Evolutionary conservation across 2,113 vertebrate genomes (phyloP), one percentile per base, ranked within the genome.

Genomic region (Todiramphus chloris): DNA sequence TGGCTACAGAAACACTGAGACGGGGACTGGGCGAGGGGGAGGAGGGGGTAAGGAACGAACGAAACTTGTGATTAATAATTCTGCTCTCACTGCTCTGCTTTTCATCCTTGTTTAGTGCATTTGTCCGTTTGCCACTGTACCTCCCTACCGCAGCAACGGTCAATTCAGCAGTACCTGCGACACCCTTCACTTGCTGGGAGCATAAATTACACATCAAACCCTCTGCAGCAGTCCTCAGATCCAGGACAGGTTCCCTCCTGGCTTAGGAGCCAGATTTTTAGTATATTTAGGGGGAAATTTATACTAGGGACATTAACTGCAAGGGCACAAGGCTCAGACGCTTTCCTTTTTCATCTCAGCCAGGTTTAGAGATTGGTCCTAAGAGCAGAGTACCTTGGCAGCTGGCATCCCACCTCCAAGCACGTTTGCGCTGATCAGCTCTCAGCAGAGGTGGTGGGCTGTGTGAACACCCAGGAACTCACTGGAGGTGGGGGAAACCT

Each of bases 211-310:
- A 67, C 0, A 9, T 51, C 69, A 89, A 89, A 90, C 56, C 39
- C 64, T 83, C 69, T 76, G 82, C 89, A 79, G 90, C 86, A 93
- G 33, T 10, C 62, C 48, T 37, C 76, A 64, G 55, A 31, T 35
- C 68, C 46, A 83, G 92, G 64, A 87, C 35, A 78, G 50, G 51
- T 51, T 24, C 81, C 24, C 37, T 87, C 23, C 11, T 3, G 13
- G 39, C 70, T 87, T 76, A 69, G 10, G 44, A 96, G 80, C 46
- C 82, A 93, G 35, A 79, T 46, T 89, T 89, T 87, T 72, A 79
- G 83, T n/a, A 37, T 24, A 83, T 73, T 88, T 87, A 78, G 60
- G 46, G 37, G 80, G 39, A 95, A 93, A 92, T 80, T 85, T 83
- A 94, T 90, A 72, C 55, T 11, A 33, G 87, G 62, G 73, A 88